Evolutionary conservation across 92 coral and sea anemone species (phyloP).

Genomic region (Phenganax stokvisi): DNA sequence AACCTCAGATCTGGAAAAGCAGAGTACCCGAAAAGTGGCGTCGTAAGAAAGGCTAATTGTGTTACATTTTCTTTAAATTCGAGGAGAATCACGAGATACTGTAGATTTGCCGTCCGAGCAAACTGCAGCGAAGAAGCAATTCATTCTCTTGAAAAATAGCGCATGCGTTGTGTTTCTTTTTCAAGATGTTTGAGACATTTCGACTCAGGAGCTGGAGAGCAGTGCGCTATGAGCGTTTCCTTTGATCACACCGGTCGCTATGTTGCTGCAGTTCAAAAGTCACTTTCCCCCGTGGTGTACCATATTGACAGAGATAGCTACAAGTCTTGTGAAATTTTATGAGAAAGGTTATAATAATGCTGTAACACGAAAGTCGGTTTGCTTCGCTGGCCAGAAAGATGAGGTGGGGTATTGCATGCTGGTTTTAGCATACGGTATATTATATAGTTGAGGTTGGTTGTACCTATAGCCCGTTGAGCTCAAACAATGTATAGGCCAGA

Average conservation of each 20-base stretch:
- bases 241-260: slow-evolving; percentile 80
- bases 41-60: too few relatives aligned
- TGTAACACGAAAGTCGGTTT: slow-evolving; percentile 90
- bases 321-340: slow-evolving; percentile 72
- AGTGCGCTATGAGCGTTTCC: slow-evolving; percentile 92
- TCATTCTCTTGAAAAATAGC: not conserved
- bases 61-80: too few relatives aligned
- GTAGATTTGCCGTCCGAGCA: too few relatives aligned
- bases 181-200: slow-evolving; percentile 65
- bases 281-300: slow-evolving; percentile 86
- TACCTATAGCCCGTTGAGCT: not conserved
- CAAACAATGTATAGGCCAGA: not conserved
- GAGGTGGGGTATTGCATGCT: too few relatives aligned
- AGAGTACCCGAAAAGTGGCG: too few relatives aligned
- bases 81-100: too few relatives aligned
- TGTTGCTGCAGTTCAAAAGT: slow-evolving; percentile 73
- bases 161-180: slow-evolving; percentile 1
- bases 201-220: slow-evolving; percentile 49
- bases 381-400: slow-evolving; percentile 90
- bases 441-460: too few relatives aligned
- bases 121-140: not conserved
- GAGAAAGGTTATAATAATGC: slow-evolving; percentile 91
- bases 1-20: too few relatives aligned
- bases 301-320: slow-evolving; percentile 56
- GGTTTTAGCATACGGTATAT: too few relatives aligned